phyloP scores from a whole-genome alignment of 1,140 invertebrate species.

The Rhizoglyphus robini region DNA sequence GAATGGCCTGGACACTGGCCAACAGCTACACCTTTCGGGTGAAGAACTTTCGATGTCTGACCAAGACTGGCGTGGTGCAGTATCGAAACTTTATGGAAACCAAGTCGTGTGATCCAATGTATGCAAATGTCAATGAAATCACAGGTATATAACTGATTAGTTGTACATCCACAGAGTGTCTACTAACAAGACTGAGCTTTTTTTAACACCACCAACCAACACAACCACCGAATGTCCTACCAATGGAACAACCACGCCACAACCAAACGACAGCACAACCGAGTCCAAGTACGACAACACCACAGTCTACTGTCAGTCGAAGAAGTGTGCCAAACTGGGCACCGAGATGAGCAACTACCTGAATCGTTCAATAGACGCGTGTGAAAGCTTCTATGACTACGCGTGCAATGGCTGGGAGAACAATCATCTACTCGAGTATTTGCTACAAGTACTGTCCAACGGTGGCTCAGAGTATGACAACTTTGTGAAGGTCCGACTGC shows the following conservation, averaged over 20 bases:
- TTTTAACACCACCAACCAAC: neutral
- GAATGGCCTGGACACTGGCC: neutral
- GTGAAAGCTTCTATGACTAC: slow-evolving; percentile 43
- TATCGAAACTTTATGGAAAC: neutral
- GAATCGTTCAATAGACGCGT: slow-evolving; percentile 35
- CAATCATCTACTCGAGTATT: slow-evolving; percentile 25
- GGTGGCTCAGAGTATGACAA: slow-evolving; percentile 16
- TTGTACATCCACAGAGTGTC: neutral
- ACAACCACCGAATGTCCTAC: neutral
- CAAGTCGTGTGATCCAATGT: neutral
- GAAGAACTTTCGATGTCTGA: slow-evolving; percentile 8
- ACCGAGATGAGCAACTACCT: slow-evolving; percentile 14
- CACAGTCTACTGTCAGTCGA: neutral
- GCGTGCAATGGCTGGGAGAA: slow-evolving; percentile 41
- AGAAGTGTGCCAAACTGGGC: neutral
- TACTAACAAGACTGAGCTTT: neutral
- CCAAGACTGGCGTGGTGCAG: neutral
- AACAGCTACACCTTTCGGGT: neutral
- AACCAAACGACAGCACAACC: neutral
- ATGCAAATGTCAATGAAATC: neutral
- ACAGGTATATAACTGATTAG: neutral
- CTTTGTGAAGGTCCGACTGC: slow-evolving; percentile 11
- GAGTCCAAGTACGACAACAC: neutral
- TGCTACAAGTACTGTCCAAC: slow-evolving; percentile 13
- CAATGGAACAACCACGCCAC: neutral